Evolutionary conservation across 2,113 vertebrate species (phyloP), one percentile per base, ranked within the genome.

Genomic region (Martes martes): DNA sequence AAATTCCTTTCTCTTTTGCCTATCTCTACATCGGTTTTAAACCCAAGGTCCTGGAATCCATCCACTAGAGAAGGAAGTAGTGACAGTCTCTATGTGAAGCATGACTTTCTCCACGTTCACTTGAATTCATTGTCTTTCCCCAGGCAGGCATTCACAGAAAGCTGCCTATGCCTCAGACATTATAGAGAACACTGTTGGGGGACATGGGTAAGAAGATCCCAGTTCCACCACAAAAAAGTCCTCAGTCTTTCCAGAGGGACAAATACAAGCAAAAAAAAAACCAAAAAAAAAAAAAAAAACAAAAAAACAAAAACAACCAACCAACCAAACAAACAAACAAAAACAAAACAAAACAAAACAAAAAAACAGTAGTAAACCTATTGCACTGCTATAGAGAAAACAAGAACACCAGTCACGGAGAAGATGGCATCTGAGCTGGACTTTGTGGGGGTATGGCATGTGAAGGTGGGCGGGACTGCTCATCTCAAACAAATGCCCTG

Each of bases 381-480:
- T 9, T 83, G 3, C 4, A 23, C 0, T 26, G n/a, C 1, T 18
- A 2, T 13, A 36, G 39, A 47, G 23, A 52, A 7, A 71, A 19
- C 2, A 7, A 24, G 11, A 92, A 80, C 0, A 0, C 8, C 26
- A 69, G 0, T 15, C 31, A 42, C 0, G 7, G 19, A 73, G 23
- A 31, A 74, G n/a, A n/a, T 0, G 8, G 55, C 47, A 33, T 15
- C 14, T 23, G 65, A 65, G 42, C 7, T 55, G 18, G 15, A 73
- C 8, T 36, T 76, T 7, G 7, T 24, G 47, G 23, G 9, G 24
- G 11, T 4, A 9, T 23, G 52, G 2, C 23, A 10, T 18, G 33
- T 39, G 2, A 9, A 2, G 2, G 23, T 14, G 21, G 6, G 8
- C 5, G 0, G 1, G 1, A 31, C 1, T 0, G 10, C 36, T 52